Evolutionary conservation across 2,797 vertebrate species (phyloP).

Genomic region (Mallotus villosus): DNA sequence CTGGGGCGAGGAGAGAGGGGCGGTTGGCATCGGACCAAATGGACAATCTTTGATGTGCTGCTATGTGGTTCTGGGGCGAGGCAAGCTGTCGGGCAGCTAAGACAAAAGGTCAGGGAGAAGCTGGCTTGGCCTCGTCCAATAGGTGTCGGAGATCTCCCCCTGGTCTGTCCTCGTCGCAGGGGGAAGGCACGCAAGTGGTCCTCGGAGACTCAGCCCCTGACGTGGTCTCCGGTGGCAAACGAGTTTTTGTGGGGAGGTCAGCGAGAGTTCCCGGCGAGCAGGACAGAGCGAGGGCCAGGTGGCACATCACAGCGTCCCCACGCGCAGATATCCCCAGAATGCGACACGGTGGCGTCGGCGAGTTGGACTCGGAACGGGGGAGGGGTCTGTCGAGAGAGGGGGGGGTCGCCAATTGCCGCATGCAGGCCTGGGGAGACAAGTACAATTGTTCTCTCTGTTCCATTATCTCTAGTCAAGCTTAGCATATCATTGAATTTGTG

Average conservation of each 20-base stretch:
- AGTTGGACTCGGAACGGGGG: constrained; percentile 71
- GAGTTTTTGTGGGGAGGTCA: constrained; percentile 74
- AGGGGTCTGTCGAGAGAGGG: constrained; percentile 55
- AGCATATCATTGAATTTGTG: background rate
- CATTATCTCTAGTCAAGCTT: background rate
- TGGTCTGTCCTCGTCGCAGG: constrained; percentile 61
- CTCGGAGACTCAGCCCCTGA: constrained; percentile 57
- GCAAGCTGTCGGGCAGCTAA: constrained; percentile 40
- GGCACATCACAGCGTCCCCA: constrained; percentile 74
- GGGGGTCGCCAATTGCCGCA: constrained; percentile 69
- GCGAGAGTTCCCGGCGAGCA: constrained; percentile 68
- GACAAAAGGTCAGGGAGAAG: constrained; percentile 36
- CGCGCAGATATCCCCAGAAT: constrained; percentile 79
- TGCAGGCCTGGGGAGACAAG: constrained; percentile 43
- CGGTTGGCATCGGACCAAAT: constrained; percentile 66
- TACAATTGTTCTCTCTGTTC: no score
- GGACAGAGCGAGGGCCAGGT: constrained; percentile 72
- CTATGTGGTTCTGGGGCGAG: constrained; percentile 53
- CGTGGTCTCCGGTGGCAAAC: constrained; percentile 63
- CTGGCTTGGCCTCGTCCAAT: constrained; percentile 38
- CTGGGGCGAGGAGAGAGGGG: constrained; percentile 54
- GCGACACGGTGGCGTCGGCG: constrained; percentile 82
- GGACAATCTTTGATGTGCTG: constrained; percentile 72
- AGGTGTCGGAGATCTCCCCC: constrained; percentile 68
- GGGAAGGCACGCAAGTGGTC: constrained; percentile 69